Percentiles rank a stretch among this genome's conserved stretches.
Evolutionary conservation across 2,797 vertebrate species (phyloP).

Genomic region (Brachyalestes nurse): DNA sequence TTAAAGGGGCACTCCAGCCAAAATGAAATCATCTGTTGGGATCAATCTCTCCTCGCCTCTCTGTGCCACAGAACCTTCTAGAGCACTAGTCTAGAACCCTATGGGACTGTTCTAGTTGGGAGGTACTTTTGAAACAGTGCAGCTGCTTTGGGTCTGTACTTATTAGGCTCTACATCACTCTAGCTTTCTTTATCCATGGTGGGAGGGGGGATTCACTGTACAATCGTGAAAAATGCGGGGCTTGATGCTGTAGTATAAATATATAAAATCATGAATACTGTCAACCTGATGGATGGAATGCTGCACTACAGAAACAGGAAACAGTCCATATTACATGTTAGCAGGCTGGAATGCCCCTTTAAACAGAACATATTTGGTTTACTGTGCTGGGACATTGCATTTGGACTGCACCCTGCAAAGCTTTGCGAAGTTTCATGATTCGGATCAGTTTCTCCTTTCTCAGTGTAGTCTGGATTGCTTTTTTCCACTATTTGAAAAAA

Average conservation of each 20-base stretch:
- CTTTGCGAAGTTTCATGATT: slow-evolving; percentile 43
- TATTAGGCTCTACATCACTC: not conserved
- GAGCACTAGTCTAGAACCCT: not conserved
- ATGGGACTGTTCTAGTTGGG: too few species aligned
- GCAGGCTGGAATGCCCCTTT: not conserved
- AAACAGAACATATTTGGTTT: slow-evolving; percentile 4
- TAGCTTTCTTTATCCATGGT: not conserved
- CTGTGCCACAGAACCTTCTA: not conserved
- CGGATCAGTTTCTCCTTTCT: slow-evolving; percentile 19
- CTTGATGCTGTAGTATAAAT: not conserved
- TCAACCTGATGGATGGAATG: not conserved
- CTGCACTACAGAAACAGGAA: not conserved
- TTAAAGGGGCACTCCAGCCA: slow-evolving; percentile 1
- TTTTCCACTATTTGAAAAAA: slow-evolving; percentile 73
- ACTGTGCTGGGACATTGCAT: slow-evolving; percentile 35
- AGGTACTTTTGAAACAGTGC: too few species aligned
- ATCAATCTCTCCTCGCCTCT: too few species aligned
- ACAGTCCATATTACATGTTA: not conserved
- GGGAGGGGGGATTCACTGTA: not conserved
- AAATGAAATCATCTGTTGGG: not conserved
- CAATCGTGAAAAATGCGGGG: not conserved
- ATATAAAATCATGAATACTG: not conserved
- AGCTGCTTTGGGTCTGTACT: not conserved
- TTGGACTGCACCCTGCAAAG: slow-evolving; percentile 37
- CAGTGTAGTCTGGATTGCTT: slow-evolving; percentile 68